Evolutionary conservation across 2,888 invertebrate genomes (phyloP).

Genomic region (Lasioglossum marginatum): DNA sequence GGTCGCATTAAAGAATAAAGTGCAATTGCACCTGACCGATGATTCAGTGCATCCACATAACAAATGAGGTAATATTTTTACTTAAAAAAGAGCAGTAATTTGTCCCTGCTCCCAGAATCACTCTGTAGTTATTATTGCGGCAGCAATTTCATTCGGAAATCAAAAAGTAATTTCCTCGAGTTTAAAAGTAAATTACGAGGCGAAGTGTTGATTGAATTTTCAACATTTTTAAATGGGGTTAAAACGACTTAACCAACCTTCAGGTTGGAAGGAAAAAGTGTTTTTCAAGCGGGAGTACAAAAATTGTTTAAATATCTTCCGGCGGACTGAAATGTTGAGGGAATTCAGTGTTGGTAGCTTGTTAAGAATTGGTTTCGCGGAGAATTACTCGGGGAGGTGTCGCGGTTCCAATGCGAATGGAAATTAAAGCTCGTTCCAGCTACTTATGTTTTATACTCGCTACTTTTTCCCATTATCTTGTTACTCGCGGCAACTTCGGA

Average conservation of each 20-base stretch:
- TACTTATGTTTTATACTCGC: constrained; percentile 42
- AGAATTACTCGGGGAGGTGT: not conserved
- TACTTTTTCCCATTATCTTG: constrained; percentile 58
- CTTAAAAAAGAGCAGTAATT: too few relatives aligned
- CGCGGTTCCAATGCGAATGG: constrained; percentile 47
- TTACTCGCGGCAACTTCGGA: constrained; percentile 57
- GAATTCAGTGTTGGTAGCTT: not conserved
- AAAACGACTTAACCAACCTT: not conserved
- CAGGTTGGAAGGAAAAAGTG: not conserved
- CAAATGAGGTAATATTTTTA: too few relatives aligned
- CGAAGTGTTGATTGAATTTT: not conserved
- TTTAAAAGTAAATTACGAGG: not conserved
- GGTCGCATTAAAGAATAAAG: too few relatives aligned
- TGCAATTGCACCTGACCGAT: too few relatives aligned
- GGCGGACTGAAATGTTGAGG: not conserved
- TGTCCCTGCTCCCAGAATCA: too few relatives aligned
- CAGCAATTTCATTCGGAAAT: not conserved
- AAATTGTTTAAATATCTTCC: not conserved
- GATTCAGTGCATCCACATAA: too few relatives aligned
- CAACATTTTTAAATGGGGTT: too few relatives aligned
- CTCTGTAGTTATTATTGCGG: too few relatives aligned
- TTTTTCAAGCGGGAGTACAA: not conserved
- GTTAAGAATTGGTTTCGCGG: not conserved
- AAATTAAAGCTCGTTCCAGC: constrained; percentile 57
- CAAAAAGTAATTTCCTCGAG: not conserved